Conservation (phyloP, 2,797 vertebrate species). For the Rhinoraja longicauda region DNA sequence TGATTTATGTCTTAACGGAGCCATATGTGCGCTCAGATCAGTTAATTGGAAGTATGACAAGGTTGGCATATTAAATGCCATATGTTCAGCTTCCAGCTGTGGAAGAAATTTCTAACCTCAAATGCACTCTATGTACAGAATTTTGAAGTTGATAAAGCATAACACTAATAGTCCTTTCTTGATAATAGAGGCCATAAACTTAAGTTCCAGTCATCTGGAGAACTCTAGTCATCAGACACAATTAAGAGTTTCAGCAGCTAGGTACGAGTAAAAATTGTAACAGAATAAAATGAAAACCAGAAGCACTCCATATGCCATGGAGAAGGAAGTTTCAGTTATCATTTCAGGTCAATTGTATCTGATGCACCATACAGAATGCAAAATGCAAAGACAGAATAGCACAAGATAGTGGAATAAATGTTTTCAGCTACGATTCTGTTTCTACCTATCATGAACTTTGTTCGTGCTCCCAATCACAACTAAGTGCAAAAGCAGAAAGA, state of each 20-base stretch:
- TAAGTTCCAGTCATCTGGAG: background rate
- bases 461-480: background rate
- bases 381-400: background rate
- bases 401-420: background rate
- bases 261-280: background rate
- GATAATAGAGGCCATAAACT: background rate
- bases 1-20: slow-evolving; percentile 47
- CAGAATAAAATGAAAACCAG: background rate
- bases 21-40: slow-evolving; percentile 48
- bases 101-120: background rate
- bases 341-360: background rate
- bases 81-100: slow-evolving; percentile 29
- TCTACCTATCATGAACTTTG: background rate
- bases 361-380: background rate
- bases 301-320: background rate
- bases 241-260: background rate
- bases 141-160: background rate
- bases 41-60: slow-evolving; percentile 47
- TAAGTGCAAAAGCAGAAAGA: background rate
- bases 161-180: background rate
- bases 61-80: slow-evolving; percentile 42
- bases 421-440: background rate
- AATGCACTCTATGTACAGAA: background rate
- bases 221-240: background rate
- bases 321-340: background rate